These are phyloP conservation scores for Pediacus dermestoides DNA, from an alignment of 2,888 invertebrate genomes.

Conservation along the genomic window DNA sequence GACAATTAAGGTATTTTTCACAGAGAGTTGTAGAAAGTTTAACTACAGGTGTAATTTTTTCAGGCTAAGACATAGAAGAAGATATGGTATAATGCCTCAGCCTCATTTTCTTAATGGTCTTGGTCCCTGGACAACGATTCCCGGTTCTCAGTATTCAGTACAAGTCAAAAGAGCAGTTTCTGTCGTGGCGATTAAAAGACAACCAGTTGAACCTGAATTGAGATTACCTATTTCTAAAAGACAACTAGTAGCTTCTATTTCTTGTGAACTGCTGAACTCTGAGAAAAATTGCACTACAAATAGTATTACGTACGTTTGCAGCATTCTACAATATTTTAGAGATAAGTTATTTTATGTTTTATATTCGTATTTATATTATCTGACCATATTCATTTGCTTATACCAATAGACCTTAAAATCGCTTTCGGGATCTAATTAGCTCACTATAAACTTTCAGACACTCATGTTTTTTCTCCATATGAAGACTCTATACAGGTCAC, in stretches of 20 bases:
- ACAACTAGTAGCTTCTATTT: slow-evolving; percentile 50
- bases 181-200: slow-evolving; percentile 45
- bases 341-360: too few relatives aligned
- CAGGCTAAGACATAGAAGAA: slow-evolving; percentile 43
- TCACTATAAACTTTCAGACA: too few relatives aligned
- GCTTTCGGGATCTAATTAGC: too few relatives aligned
- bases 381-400: too few relatives aligned
- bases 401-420: too few relatives aligned
- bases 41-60: slow-evolving; percentile 9
- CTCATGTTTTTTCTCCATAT: too few relatives aligned
- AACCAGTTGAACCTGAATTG: slow-evolving; percentile 46
- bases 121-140: slow-evolving; percentile 51
- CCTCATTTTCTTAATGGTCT: slow-evolving; percentile 52
- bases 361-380: too few relatives aligned
- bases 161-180: slow-evolving; percentile 52
- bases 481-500: too few relatives aligned
- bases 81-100: slow-evolving; percentile 50
- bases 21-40: slow-evolving; percentile 2
- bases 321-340: too few relatives aligned
- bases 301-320: slow-evolving; percentile 32
- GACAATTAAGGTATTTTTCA: neutral
- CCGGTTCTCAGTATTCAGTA: slow-evolving; percentile 49
- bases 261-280: slow-evolving; percentile 46
- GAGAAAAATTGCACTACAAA: slow-evolving; percentile 25
- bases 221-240: slow-evolving; percentile 49